Conservation (phyloP, 2,113 vertebrate genomes). For the Baryphthengus martii region DNA sequence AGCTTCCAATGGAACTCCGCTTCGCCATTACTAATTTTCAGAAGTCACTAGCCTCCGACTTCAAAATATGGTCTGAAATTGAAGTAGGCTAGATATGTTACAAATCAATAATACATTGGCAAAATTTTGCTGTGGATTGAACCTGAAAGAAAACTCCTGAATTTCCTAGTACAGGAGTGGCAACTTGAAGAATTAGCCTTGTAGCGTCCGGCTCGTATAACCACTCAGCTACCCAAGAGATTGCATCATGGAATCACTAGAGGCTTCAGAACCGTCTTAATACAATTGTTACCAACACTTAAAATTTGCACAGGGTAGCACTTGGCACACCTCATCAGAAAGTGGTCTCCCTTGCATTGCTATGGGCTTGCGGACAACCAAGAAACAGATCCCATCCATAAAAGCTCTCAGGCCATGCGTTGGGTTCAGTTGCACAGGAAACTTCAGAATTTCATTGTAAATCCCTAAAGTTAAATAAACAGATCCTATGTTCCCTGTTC, state of each 20-base stretch:
- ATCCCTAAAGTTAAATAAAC: not conserved
- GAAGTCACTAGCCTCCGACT: not conserved
- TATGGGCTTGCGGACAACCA: not conserved
- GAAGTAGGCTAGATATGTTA: not conserved
- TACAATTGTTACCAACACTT: not conserved
- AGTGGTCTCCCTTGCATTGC: not conserved
- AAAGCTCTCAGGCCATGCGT: not conserved
- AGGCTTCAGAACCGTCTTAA: not conserved
- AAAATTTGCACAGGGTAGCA: not conserved
- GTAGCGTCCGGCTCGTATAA: not conserved
- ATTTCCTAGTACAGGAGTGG: not conserved
- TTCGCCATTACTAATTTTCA: not conserved
- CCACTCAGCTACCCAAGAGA: not conserved
- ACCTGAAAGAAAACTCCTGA: not conserved
- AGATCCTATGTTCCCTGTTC: not conserved
- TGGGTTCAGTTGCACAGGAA: not conserved
- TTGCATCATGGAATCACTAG: not conserved
- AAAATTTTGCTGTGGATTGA: not conserved
- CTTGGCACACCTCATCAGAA: rapidly evolving
- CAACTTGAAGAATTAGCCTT: not conserved
- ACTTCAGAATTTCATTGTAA: not conserved
- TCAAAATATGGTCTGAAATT: not conserved
- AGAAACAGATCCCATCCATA: not conserved
- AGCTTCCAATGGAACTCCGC: not conserved
- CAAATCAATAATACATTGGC: not conserved